A percentile compares a stretch with the other conserved stretches of the same genome.
Evolutionary conservation across 2,113 vertebrate genomes (phyloP).

Genomic region (Rynchops niger): DNA sequence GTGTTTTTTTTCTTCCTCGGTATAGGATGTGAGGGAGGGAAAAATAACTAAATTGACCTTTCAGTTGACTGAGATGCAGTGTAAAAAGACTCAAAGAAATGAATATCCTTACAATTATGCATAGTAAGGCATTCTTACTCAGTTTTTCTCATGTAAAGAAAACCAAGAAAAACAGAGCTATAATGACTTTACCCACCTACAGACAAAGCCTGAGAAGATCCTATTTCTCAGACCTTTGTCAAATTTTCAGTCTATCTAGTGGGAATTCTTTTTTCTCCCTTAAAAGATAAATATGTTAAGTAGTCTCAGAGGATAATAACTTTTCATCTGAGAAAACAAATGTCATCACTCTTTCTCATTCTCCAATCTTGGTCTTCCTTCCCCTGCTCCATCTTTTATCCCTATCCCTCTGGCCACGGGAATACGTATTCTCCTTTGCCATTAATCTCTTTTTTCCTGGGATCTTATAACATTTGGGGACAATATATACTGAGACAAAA

Average conservation of each 20-base stretch:
- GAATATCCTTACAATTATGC: constrained; percentile 62
- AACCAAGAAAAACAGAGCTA: constrained; percentile 75
- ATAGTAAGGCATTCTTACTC: constrained; percentile 64
- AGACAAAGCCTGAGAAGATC: constrained; percentile 74
- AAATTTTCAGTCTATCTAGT: constrained; percentile 62
- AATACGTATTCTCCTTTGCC: neutral
- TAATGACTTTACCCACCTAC: constrained; percentile 71
- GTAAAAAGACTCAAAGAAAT: constrained; percentile 57
- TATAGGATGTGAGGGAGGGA: constrained; percentile 49
- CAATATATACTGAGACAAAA: neutral
- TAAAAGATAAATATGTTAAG: constrained; percentile 69
- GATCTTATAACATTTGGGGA: neutral
- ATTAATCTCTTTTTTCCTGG: neutral
- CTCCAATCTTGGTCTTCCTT: neutral
- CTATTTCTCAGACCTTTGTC: constrained; percentile 74
- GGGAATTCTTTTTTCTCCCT: constrained; percentile 52
- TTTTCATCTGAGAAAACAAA: constrained; percentile 65
- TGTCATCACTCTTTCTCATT: neutral
- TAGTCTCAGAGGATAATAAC: constrained; percentile 41
- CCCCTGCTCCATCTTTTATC: neutral
- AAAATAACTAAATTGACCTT: constrained; percentile 63
- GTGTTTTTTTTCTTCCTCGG: neutral
- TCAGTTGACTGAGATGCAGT: constrained; percentile 32
- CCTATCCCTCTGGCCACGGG: neutral
- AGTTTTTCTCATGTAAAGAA: constrained; percentile 76